Evolutionary conservation across 2,888 invertebrate species (phyloP).

Genomic region (Hypercompe scribonia): DNA sequence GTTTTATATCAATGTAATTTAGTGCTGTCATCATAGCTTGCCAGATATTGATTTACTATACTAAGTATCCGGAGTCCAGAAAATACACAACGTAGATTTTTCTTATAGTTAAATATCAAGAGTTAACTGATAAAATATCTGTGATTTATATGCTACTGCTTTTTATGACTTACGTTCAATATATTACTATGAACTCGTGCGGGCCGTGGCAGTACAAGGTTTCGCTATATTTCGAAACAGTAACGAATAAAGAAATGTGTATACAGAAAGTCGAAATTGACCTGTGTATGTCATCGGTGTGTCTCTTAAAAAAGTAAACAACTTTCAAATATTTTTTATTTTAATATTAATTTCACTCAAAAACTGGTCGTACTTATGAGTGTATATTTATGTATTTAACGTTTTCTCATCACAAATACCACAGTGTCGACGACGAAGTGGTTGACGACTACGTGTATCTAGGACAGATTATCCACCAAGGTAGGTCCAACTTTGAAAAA

Average conservation of each 20-base stretch:
- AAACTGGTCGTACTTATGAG: too few species aligned
- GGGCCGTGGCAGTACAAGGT: not conserved
- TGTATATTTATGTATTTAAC: too few species aligned
- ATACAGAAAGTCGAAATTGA: not conserved
- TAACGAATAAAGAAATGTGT: not conserved
- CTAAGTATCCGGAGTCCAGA: not conserved
- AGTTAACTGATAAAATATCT: not conserved
- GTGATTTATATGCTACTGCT: not conserved
- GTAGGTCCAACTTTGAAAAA: too few species aligned
- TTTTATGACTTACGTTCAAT: slow-evolving; percentile 5
- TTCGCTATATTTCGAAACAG: not conserved
- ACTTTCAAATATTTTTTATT: not conserved
- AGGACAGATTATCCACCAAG: too few species aligned
- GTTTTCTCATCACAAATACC: too few species aligned
- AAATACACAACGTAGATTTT: not conserved
- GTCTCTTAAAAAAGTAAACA: not conserved
- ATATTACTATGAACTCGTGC: not conserved
- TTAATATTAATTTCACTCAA: not conserved
- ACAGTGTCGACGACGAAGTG: too few species aligned
- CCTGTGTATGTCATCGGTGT: not conserved
- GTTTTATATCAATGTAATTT: not conserved
- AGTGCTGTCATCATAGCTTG: not conserved
- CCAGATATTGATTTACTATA: not conserved
- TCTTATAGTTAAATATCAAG: not conserved
- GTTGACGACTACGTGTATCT: too few species aligned